Evolutionary conservation across 2,113 vertebrate genomes (phyloP), one percentile per base, ranked within the genome.

Genomic region (Lontra canadensis): DNA sequence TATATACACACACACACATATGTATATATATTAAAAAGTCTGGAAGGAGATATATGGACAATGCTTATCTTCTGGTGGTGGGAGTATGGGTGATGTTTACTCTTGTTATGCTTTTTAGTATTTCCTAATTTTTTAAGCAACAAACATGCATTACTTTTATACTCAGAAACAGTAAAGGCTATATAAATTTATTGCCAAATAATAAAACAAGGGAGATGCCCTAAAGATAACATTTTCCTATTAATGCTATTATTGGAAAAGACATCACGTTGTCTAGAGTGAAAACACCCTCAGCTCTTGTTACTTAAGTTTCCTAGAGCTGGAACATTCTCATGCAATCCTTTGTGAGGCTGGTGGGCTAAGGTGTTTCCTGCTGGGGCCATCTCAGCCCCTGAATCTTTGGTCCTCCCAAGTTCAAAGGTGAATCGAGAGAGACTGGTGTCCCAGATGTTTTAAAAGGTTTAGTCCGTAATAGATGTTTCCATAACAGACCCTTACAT

Each of bases 181-280:
- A 86, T 73, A 95, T 25, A 84, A 82, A 91, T 59, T 13, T 88
- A 96, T 65, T 93, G 61, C n/a, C 74, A 83, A 97, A 85, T n/a
- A 88, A 93, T 86, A 83, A 95, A 95, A 29, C 44, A 73, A 80
- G 57, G 59, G 57, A 76, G 71, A 95, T 83, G 26, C 23, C 23
- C 89, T 95, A 74, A 88, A 96, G 92, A 96, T 81, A 89, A 79
- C 15, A 36, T 67, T 63, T 83, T 23, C 47, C 52, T 31, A 61
- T 69, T 88, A 91, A 67, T 44, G 36, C 69, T 26, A 17, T 23
- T 85, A 84, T 96, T 90, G 91, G 93, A 95, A 93, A 95, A 96
- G 73, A 74, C 39, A 90, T 90, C 85, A 49, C 36, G 67, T 1
- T 6, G 80, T 6, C 6, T n/a, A 39, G 59, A 52, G 42, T 55